Conservation (phyloP, 2,113 vertebrate species). For the Melospiza georgiana region DNA sequence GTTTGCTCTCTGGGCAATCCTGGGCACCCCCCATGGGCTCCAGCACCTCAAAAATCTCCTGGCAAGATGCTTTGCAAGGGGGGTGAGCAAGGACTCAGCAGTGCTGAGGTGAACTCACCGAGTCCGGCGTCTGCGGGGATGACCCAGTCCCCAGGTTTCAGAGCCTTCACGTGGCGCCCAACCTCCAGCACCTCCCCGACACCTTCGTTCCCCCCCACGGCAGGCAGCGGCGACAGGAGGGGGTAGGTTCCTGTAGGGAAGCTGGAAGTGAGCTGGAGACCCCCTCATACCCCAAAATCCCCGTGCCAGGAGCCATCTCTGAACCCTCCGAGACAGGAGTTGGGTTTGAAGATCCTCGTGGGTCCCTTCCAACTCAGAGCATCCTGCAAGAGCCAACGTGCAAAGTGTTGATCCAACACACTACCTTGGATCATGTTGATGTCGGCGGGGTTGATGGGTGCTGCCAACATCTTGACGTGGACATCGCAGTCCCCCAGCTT, state of each 20-base stretch:
- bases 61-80: not conserved
- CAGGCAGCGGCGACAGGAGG: conserved; percentile 83
- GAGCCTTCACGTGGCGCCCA: conserved; percentile 74
- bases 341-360: not conserved
- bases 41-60: not conserved
- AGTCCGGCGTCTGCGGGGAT: conserved; percentile 81
- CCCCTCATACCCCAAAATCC: rapidly evolving
- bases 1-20: not conserved
- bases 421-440: conserved; percentile 98
- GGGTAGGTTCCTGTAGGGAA: conserved; percentile 85
- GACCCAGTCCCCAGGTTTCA: conserved; percentile 89
- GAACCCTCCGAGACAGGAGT: rapidly evolving
- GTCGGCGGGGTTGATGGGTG: conserved; percentile 93
- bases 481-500: conserved; percentile 76
- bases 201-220: conserved; percentile 92
- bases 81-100: rapidly evolving
- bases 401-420: not conserved
- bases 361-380: not conserved
- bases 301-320: rapidly evolving
- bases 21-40: not conserved
- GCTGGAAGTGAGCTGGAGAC: not conserved
- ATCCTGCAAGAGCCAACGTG: rapidly evolving
- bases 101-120: conserved; percentile 72
- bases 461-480: conserved; percentile 87
- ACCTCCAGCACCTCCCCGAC: conserved; percentile 88